Evolutionary conservation across 1,140 invertebrate genomes (phyloP), one percentile per base, ranked within the genome.

Genomic region (Metaphire vulgaris): DNA sequence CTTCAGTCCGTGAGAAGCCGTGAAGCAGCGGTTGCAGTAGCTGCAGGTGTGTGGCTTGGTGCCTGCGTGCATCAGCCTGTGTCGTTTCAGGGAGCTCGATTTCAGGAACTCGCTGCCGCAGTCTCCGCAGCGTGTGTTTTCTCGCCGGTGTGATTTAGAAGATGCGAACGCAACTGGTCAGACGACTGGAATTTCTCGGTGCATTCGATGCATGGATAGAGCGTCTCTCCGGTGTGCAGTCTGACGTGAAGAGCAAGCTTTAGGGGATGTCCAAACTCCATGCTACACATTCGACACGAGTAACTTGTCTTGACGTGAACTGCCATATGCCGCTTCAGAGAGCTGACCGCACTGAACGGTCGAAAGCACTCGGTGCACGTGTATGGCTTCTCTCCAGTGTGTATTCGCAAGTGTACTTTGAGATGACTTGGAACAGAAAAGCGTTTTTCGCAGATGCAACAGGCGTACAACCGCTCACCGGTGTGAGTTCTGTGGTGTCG

Each of bases 401-500:
- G 84, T 32, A 79, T 79, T 67, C 74, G 34, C 33, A 76, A 67
- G 71, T 79, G 79, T 29, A 69, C 67, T 32, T 74, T 77, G 16
- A 79, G 70, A 30, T 41, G 41, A 21, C 68, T 65, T 34, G 68
- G 72, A 66, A 93, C 89, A 72, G 92, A 93, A 84, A 97, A 97
- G 78, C 95, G 87, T 87, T 98, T 98, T 69, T 94, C 92, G 85
- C 96, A 98, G 65, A 96, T 91, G 78, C 93, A 92, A 86, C 96
- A 98, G 82, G 94, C 91, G 78, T 96, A 94, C 31, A 96, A 93
- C 93, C 89, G 98, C 78, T 88, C 96, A 2, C 96, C 96, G 41
- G 92, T 95, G 88, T 98, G 96, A 82, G 98, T 98, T 69, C 96
- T 88, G 78, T 94, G 89, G 85, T 98, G 96, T 14, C 95, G 98